These are phyloP conservation scores for Acanthurus leucopareius DNA, from an alignment of 2,797 vertebrate species.

Conservation along the genomic window DNA sequence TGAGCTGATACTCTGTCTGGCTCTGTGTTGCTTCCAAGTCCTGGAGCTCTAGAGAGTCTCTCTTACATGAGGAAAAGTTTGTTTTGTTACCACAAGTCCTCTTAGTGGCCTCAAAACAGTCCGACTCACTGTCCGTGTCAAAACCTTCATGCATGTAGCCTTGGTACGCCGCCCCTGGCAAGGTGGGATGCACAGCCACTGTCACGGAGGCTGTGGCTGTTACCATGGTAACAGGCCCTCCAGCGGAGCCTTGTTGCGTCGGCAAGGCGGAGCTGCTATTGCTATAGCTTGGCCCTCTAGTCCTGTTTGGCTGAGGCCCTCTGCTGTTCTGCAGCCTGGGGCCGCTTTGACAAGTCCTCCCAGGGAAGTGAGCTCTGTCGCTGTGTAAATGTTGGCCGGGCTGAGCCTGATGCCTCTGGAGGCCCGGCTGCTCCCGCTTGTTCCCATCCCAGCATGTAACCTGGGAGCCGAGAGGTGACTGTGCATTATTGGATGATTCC, in stretches of 20 bases:
- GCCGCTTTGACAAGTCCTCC: constrained; percentile 86
- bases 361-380: constrained; percentile 80
- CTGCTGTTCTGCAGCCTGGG: constrained; percentile 79
- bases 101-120: constrained; percentile 86
- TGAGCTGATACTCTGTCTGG: constrained; percentile 72
- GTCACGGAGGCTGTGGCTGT: constrained; percentile 96
- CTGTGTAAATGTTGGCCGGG: constrained; percentile 75
- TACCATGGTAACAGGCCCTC: constrained; percentile 88
- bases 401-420: constrained; percentile 66
- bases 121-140: constrained; percentile 84
- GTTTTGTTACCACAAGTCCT: constrained; percentile 79
- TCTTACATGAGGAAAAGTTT: constrained; percentile 78
- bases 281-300: constrained; percentile 84
- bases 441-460: constrained; percentile 75
- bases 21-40: constrained; percentile 84
- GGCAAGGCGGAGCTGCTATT: constrained; percentile 63
- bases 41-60: constrained; percentile 88
- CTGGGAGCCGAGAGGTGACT: constrained; percentile 80
- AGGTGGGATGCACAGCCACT: constrained; percentile 91
- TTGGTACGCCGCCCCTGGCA: constrained; percentile 91
- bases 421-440: constrained; percentile 74
- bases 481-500: constrained; percentile 60
- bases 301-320: constrained; percentile 86
- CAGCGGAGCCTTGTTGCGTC: constrained; percentile 54
- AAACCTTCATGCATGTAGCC: constrained; percentile 90